phyloP scores from a whole-genome alignment of 2,797 vertebrate species.

The Selene dorsalis region DNA sequence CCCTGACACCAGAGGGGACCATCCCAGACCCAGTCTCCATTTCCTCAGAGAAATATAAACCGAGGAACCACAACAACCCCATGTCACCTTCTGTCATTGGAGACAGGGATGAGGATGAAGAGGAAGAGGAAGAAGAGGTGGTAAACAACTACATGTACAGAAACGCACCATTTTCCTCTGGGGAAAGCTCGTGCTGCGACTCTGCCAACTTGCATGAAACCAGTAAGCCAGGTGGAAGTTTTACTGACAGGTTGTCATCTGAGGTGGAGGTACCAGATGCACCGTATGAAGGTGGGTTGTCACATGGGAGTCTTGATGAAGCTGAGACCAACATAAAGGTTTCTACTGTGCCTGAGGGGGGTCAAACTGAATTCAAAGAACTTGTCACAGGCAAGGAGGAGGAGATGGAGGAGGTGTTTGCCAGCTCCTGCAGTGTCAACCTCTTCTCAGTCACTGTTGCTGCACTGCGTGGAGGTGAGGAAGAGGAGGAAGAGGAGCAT shows the following conservation, averaged over 20 bases:
- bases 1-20: slow-evolving; percentile 38
- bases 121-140: slow-evolving; percentile 30
- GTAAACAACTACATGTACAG: slow-evolving; percentile 53
- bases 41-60: not conserved
- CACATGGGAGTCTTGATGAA: not conserved
- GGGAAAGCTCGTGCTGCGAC: slow-evolving; percentile 5
- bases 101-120: slow-evolving; percentile 17
- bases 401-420: not conserved
- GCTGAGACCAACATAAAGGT: not conserved
- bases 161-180: slow-evolving; percentile 18
- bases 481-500: slow-evolving; percentile 38
- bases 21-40: slow-evolving; percentile 38
- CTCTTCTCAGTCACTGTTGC: slow-evolving; percentile 68
- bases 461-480: not conserved
- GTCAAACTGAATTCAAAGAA: not conserved
- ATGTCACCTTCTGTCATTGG: not conserved
- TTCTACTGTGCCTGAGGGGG: not conserved
- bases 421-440: slow-evolving; percentile 53
- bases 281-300: not conserved
- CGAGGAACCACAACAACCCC: not conserved
- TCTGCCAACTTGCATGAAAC: not conserved
- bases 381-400: not conserved
- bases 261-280: slow-evolving; percentile 1
- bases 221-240: not conserved
- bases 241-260: not conserved